These are phyloP conservation scores for Leucopternis melanops DNA, from an alignment of 2,113 vertebrate species.

Conservation along the genomic window DNA sequence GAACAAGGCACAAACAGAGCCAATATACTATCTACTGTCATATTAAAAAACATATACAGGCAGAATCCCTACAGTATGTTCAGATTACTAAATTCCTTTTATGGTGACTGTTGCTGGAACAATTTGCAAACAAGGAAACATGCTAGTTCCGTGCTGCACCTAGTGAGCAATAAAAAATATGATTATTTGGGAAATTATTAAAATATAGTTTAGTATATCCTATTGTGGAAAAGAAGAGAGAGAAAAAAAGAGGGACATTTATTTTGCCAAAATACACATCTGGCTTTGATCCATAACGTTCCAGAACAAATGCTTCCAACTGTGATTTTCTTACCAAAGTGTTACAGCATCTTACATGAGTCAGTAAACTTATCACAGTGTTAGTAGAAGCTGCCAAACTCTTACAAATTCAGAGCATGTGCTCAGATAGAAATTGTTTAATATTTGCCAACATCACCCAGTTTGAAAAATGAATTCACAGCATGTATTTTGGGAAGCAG, in stretches of 20 bases:
- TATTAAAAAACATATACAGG: not conserved
- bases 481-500: slow-evolving; percentile 9
- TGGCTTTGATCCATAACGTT: slow-evolving; percentile 12
- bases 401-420: slow-evolving; percentile 26
- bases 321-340: slow-evolving; percentile 27
- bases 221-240: not conserved
- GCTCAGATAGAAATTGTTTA: slow-evolving; percentile 36
- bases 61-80: not conserved
- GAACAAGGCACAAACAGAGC: not conserved
- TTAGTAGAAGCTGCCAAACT: slow-evolving; percentile 34
- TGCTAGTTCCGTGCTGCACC: not conserved
- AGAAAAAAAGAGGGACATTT: not conserved
- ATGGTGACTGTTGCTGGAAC: not conserved
- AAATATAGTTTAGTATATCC: not conserved
- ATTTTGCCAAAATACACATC: slow-evolving; percentile 19
- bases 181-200: not conserved
- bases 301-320: slow-evolving; percentile 21
- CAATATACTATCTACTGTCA: not conserved
- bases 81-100: not conserved
- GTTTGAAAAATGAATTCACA: slow-evolving; percentile 37
- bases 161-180: not conserved
- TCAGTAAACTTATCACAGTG: slow-evolving; percentile 27
- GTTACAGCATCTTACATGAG: slow-evolving; percentile 38
- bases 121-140: not conserved
- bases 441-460: slow-evolving; percentile 36